Evolutionary conservation across 2,113 vertebrate genomes (phyloP).

Genomic region (Myrmecophaga tridactyla): DNA sequence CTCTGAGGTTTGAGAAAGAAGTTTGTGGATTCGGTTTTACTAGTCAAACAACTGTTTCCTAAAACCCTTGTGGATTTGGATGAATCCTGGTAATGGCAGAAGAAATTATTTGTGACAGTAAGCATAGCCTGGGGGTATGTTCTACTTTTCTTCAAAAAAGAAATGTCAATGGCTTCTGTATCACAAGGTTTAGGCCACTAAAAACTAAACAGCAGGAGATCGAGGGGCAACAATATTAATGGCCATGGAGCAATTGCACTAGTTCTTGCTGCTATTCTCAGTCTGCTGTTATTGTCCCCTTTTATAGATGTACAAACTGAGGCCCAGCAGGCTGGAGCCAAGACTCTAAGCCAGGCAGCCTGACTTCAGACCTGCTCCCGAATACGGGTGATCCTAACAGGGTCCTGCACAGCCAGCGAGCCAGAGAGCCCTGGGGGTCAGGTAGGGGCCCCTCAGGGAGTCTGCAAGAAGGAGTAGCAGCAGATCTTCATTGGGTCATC

Average conservation of each 20-base stretch:
- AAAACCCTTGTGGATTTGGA: background rate
- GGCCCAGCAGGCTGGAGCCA: background rate
- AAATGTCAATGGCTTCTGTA: background rate
- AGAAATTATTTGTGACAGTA: background rate
- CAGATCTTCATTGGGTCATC: background rate
- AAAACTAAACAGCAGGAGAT: background rate
- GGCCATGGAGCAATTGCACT: too few relatives aligned
- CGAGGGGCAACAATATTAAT: too few relatives aligned
- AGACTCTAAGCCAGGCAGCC: background rate
- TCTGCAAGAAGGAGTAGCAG: too few relatives aligned
- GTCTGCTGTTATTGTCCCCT: background rate
- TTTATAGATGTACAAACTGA: background rate
- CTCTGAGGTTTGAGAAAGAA: background rate
- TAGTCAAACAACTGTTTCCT: background rate
- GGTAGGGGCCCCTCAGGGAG: background rate
- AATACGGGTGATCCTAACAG: fast-evolving
- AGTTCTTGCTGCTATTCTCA: background rate
- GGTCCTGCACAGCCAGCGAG: background rate
- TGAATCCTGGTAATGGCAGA: background rate
- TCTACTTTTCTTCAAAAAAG: background rate
- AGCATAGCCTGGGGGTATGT: background rate
- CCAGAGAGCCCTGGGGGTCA: background rate
- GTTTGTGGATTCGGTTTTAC: background rate
- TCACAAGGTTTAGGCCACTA: background rate
- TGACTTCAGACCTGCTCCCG: background rate